Evolutionary conservation across 2,113 vertebrate genomes (phyloP).

Genomic region (Gyps fulvus): DNA sequence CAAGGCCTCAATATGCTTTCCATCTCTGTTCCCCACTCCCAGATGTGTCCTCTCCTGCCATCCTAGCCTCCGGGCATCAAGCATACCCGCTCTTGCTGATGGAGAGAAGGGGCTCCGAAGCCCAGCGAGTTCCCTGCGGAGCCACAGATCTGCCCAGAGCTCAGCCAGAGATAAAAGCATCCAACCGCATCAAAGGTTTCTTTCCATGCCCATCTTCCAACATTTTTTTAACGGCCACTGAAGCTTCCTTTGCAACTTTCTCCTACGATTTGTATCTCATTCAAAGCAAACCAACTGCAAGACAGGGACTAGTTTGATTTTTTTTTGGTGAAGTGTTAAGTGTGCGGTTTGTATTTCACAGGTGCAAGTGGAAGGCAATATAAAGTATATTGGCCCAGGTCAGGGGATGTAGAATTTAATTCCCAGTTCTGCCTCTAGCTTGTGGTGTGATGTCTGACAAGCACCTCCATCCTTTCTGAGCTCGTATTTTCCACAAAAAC

Average conservation of each 20-base stretch:
- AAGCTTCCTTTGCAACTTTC: not conserved
- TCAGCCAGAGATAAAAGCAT: constrained; percentile 40
- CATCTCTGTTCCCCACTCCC: not conserved
- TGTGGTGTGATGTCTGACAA: not conserved
- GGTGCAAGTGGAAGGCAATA: not conserved
- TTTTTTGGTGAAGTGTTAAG: not conserved
- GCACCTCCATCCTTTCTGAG: not conserved
- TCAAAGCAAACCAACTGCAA: not conserved
- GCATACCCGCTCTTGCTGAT: not conserved
- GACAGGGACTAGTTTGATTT: not conserved
- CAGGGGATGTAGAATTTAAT: not conserved
- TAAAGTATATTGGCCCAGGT: not conserved
- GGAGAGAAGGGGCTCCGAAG: not conserved
- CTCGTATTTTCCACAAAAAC: not conserved
- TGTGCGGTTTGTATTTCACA: not conserved
- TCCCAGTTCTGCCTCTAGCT: not conserved
- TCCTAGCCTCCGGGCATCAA: not conserved
- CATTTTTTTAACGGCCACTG: not conserved
- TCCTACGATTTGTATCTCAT: not conserved
- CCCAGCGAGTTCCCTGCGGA: fast-evolving
- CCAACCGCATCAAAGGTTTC: not conserved
- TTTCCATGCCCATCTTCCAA: not conserved
- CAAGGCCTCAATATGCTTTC: not conserved
- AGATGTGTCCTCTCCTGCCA: not conserved
- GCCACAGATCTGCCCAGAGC: not conserved